Percentiles rank a stretch among this genome's conserved stretches.
Evolutionary conservation across 2,113 vertebrate genomes (phyloP).

Genomic region (Cyanoderma ruficeps): DNA sequence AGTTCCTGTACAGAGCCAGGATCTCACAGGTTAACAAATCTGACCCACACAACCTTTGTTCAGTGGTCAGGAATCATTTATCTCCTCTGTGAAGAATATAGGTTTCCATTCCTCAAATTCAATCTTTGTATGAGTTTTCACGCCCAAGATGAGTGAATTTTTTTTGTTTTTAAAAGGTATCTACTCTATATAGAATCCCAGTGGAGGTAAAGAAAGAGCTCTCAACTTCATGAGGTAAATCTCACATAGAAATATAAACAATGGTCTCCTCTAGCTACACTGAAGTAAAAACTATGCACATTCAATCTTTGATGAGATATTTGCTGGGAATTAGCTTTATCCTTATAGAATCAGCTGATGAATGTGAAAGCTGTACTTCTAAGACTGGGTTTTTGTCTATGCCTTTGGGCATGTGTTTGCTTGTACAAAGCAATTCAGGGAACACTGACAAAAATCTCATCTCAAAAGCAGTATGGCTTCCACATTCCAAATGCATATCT

Average conservation of each 20-base stretch:
- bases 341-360: neutral
- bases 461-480: neutral
- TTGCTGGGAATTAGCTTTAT: neutral
- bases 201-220: neutral
- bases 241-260: neutral
- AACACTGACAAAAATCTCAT: neutral
- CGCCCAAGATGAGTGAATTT: neutral
- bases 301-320: neutral
- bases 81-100: neutral
- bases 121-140: neutral
- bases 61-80: neutral
- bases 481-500: neutral
- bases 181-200: neutral
- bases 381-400: neutral
- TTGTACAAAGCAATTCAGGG: neutral
- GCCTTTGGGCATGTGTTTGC: neutral
- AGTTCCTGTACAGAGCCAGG: neutral
- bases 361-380: neutral
- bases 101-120: neutral
- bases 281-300: neutral
- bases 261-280: neutral
- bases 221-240: neutral
- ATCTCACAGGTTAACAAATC: neutral
- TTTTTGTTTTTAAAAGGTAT: neutral
- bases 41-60: neutral